These are phyloP conservation scores for Erpornis zantholeuca DNA, from an alignment of 2,113 vertebrate genomes.

Conservation along the genomic window DNA sequence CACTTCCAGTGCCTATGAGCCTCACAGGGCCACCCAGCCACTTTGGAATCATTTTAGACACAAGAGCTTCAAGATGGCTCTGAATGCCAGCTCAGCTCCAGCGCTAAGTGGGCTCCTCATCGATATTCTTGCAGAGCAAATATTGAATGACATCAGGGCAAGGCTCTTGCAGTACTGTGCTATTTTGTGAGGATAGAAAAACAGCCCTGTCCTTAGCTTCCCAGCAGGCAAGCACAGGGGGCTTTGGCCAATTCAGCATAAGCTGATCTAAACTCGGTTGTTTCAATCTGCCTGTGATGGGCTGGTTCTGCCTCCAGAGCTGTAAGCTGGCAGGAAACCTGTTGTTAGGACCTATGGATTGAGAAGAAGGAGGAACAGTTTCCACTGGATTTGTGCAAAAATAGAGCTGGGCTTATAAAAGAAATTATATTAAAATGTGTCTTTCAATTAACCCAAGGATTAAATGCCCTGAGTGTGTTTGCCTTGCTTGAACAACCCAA, in stretches of 20 bases:
- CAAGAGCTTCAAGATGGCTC: not conserved
- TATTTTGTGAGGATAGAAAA: not conserved
- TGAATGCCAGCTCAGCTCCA: not conserved
- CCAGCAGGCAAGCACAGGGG: not conserved
- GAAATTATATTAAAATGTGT: not conserved
- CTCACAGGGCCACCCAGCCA: no score
- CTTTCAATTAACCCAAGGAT: not conserved
- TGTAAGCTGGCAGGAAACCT: not conserved
- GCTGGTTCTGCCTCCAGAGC: not conserved
- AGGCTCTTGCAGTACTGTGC: not conserved
- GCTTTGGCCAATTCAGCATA: not conserved
- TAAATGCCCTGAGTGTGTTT: not conserved
- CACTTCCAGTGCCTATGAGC: not conserved
- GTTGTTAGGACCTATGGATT: not conserved
- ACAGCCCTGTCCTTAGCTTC: not conserved
- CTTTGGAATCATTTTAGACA: not conserved
- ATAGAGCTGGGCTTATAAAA: not conserved
- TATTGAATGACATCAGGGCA: fast-evolving
- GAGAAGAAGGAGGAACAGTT: not conserved
- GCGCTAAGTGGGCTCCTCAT: not conserved
- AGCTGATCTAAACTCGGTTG: not conserved
- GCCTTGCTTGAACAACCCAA: not conserved
- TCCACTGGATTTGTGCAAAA: not conserved
- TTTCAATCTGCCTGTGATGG: not conserved
- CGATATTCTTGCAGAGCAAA: not conserved